phyloP scores from a whole-genome alignment of 2,797 vertebrate species.

The Eospalax fontanierii region DNA sequence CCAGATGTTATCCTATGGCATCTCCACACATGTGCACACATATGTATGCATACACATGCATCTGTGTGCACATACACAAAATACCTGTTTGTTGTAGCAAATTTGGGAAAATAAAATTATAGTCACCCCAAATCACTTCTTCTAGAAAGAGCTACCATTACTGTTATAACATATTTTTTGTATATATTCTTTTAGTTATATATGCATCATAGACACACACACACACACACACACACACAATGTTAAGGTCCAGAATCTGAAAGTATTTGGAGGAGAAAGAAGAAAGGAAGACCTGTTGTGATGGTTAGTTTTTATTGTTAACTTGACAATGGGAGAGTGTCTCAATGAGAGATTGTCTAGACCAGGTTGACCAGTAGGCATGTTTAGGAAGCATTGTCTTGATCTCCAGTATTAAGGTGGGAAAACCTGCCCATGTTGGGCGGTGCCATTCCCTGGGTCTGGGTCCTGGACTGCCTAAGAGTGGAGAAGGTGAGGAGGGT shows the following conservation, averaged over 20 bases:
- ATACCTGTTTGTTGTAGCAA: neutral
- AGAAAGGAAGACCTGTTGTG: neutral
- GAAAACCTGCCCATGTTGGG: neutral
- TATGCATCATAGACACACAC: too few relatives aligned
- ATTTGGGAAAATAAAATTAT: neutral
- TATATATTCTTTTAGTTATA: neutral
- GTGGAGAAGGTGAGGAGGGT: too few relatives aligned
- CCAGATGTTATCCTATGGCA: too few relatives aligned
- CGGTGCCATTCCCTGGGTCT: neutral
- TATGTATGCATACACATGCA: neutral
- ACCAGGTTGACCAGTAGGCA: neutral
- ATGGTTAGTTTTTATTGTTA: neutral
- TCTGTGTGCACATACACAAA: neutral
- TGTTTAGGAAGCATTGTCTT: neutral
- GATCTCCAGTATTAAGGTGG: neutral
- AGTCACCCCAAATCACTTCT: neutral
- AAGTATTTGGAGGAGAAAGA: neutral
- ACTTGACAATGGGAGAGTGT: neutral
- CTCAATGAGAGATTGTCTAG: neutral
- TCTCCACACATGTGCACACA: too few relatives aligned
- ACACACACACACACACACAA: too few relatives aligned
- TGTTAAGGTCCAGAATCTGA: neutral
- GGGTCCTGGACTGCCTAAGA: neutral
- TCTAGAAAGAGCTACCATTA: neutral
- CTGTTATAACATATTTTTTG: neutral